Evolutionary conservation across 2,888 invertebrate genomes (phyloP), one percentile per base, ranked within the genome.

Genomic region (Metacarcinus magister): DNA sequence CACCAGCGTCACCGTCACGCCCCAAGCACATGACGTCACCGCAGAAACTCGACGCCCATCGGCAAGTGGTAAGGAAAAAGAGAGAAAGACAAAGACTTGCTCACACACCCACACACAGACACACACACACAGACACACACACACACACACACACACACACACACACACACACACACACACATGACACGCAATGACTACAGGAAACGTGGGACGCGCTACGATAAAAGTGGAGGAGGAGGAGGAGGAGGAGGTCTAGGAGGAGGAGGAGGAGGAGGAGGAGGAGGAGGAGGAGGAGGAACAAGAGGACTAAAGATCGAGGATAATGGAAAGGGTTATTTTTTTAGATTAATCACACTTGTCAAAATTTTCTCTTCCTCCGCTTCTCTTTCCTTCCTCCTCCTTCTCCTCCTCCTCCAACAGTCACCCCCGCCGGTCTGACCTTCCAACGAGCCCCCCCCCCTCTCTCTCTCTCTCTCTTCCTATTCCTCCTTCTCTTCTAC

Each of bases 91-190:
- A 67, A 23, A 67, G 67, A 67, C n/a, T n/a, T n/a, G n/a, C n/a
- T n/a, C n/a, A n/a, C n/a, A n/a, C n/a, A n/a, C n/a, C n/a, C n/a
- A n/a, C n/a, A n/a, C n/a, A n/a, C n/a, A n/a, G 48, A 91, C 28
- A 91, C 28, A 91, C 28, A 48, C n/a, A 92, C 19, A 28, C 32
- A 54, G 92, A 54, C 48, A 92, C 48, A 46, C 44, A 91, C 44
- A 91, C 44, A 46, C 23, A 91, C n/a, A 91, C 44, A 46, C 23
- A 91, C 44, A 91, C 44, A 91, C 44, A 91, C 44, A 91, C 44
- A 91, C 44, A 91, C 44, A 91, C 44, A 91, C 28, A 89, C 28
- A 89, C 28, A 89, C 28, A 89, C 28, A 89, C 28, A 89, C 28
- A 28, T n/a, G 89, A 28, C 28, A 89, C 2, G 23, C 13, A 89